Evolutionary conservation across 2,113 vertebrate species (phyloP).

Genomic region (Syngnathoides biaculeatus): DNA sequence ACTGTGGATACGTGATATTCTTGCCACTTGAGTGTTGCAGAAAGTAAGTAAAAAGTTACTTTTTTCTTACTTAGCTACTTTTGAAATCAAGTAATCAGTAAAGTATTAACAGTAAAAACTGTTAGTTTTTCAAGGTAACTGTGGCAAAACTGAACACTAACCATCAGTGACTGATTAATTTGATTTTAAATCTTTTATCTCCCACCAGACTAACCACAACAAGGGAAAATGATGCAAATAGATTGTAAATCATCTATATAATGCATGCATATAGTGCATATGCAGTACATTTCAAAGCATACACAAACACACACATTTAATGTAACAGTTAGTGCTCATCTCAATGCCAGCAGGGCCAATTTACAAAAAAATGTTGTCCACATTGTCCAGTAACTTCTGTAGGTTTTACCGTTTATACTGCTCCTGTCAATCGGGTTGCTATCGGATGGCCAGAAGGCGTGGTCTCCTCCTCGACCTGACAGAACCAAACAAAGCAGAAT

Average conservation of each 20-base stretch:
- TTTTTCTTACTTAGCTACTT: no score
- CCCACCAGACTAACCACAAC: neutral
- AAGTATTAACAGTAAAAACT: no score
- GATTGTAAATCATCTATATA: neutral
- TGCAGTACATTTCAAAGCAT: neutral
- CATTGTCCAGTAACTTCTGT: neutral
- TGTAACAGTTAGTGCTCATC: no score
- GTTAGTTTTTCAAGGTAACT: no score
- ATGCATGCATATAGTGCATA: no score
- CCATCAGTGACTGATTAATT: neutral
- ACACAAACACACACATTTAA: no score
- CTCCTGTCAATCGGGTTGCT: constrained; percentile 88
- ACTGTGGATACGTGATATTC: no score
- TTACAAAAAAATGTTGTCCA: neutral
- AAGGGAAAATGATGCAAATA: neutral
- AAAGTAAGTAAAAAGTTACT: no score
- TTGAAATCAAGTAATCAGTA: no score
- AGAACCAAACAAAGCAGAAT: neutral
- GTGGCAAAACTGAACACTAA: no score
- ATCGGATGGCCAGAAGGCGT: constrained; percentile 86
- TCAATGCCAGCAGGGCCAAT: neutral
- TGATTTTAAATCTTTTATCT: neutral
- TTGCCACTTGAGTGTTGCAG: no score
- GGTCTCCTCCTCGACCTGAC: constrained; percentile 88
- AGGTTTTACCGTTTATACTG: constrained; percentile 84